Evolutionary conservation across 2,113 vertebrate species (phyloP).

Genomic region (Chiloscyllium plagiosum): DNA sequence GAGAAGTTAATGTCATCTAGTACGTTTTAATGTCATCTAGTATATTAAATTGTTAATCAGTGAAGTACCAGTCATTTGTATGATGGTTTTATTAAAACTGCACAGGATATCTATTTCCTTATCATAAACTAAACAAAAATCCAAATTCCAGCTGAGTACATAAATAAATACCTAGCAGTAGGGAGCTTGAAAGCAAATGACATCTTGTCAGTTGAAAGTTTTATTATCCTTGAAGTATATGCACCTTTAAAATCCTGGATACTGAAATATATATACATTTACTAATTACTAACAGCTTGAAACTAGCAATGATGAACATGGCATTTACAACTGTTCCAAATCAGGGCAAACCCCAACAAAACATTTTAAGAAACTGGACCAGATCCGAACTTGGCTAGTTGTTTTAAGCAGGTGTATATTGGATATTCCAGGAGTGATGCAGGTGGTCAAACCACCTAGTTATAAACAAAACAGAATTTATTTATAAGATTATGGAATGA

Average conservation of each 20-base stretch:
- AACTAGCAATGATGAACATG: neutral
- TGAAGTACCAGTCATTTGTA: neutral
- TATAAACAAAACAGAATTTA: too few relatives aligned
- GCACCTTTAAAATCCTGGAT: conserved; percentile 6
- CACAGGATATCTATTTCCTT: neutral
- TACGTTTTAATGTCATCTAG: neutral
- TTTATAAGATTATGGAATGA: too few relatives aligned
- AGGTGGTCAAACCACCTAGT: too few relatives aligned
- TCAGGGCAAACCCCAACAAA: too few relatives aligned
- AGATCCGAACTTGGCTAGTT: too few relatives aligned
- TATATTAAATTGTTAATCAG: neutral
- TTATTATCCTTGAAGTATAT: neutral
- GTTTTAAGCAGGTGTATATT: too few relatives aligned
- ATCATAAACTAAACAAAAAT: neutral
- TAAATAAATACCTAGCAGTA: neutral
- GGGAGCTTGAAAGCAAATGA: neutral
- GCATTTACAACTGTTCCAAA: neutral
- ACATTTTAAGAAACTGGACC: too few relatives aligned
- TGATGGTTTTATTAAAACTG: neutral
- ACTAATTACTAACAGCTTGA: conserved; percentile 7
- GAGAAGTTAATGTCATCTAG: neutral
- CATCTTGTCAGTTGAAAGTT: neutral
- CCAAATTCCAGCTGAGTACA: neutral
- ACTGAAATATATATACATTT: conserved; percentile 4
- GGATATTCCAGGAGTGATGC: too few relatives aligned